These are phyloP conservation scores for Caenorhabditis zanzibari DNA, from an alignment of 2,888 invertebrate genomes.

Conservation along the genomic window DNA sequence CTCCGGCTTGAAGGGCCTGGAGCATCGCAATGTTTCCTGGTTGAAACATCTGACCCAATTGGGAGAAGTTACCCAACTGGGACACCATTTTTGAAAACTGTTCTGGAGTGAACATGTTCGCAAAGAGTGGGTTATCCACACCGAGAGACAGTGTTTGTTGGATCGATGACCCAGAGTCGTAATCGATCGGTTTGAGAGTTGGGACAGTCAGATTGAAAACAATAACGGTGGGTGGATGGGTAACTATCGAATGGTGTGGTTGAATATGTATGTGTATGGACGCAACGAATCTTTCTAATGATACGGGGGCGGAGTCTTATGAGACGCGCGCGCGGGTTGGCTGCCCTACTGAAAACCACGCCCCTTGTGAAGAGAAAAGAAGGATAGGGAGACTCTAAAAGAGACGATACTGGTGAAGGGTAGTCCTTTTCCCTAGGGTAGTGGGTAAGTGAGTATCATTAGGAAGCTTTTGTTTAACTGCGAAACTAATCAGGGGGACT, in stretches of 20 bases:
- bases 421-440: conserved; percentile 41
- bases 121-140: conserved; percentile 9
- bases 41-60: conserved; percentile 50
- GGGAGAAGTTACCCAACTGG: conserved; percentile 55
- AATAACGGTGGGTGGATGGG: conserved; percentile 1
- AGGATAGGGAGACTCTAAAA: conserved; percentile 44
- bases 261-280: conserved; percentile 54
- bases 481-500: conserved; percentile 55
- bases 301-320: conserved; percentile 58
- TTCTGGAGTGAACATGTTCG: conserved; percentile 68
- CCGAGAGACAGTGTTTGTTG: conserved; percentile 6
- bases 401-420: conserved; percentile 51
- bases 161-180: conserved; percentile 9
- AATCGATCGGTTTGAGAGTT: conserved; percentile 4
- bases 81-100: conserved; percentile 71
- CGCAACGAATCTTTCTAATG: conserved; percentile 64
- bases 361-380: conserved; percentile 36
- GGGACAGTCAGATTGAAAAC: not conserved
- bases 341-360: conserved; percentile 28
- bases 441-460: conserved; percentile 59
- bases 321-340: conserved; percentile 34
- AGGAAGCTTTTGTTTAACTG: conserved; percentile 62
- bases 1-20: conserved; percentile 53
- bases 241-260: conserved; percentile 49
- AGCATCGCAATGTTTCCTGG: conserved; percentile 58